phyloP scores from a whole-genome alignment of 2,797 vertebrate species.

The Acanthurus lineatus region DNA sequence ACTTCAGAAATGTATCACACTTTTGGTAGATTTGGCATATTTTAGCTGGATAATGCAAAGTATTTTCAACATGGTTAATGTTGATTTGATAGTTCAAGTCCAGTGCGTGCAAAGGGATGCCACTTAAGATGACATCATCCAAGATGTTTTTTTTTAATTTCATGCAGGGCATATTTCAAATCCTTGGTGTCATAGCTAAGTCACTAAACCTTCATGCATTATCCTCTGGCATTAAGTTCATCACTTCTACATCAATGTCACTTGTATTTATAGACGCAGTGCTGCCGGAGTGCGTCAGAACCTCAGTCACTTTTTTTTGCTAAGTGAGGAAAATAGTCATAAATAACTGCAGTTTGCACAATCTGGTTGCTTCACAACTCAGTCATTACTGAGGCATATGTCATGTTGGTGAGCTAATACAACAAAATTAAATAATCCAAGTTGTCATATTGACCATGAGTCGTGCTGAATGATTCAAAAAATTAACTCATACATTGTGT shows the following conservation, averaged over 20 bases:
- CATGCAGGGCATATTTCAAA: slow-evolving; percentile 2
- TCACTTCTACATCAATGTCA: background rate
- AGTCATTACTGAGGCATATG: too few relatives aligned
- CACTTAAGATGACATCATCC: background rate
- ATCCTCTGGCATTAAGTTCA: background rate
- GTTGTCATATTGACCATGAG: too few relatives aligned
- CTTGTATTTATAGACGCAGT: background rate
- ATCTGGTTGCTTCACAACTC: too few relatives aligned
- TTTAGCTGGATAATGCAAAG: background rate
- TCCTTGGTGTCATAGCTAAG: slow-evolving; percentile 1
- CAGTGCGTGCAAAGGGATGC: background rate
- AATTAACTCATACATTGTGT: too few relatives aligned
- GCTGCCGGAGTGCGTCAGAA: too few relatives aligned
- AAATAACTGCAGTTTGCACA: too few relatives aligned
- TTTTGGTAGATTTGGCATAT: background rate
- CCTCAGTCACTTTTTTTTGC: too few relatives aligned
- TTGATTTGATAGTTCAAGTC: background rate
- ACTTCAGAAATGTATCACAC: slow-evolving; percentile 3
- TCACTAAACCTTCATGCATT: background rate
- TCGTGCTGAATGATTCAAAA: too few relatives aligned
- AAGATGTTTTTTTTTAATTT: background rate
- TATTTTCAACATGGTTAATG: background rate
- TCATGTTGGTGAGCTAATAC: too few relatives aligned
- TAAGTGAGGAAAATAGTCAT: too few relatives aligned
- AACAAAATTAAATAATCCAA: too few relatives aligned